These are phyloP conservation scores for Trichonephila clavipes DNA, from an alignment of 1,140 invertebrate species.

Conservation along the genomic window DNA sequence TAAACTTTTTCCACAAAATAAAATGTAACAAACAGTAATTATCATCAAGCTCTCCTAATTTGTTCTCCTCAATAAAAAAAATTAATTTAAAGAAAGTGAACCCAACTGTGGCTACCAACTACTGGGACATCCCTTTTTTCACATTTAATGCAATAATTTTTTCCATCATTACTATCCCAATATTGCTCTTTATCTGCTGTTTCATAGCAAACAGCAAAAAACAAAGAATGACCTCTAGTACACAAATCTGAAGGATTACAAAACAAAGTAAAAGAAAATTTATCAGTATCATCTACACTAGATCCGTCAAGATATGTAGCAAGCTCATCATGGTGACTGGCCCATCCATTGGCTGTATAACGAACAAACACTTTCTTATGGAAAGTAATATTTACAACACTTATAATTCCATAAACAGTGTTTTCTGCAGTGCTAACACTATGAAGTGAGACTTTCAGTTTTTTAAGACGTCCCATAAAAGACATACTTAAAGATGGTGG, in stretches of 20 bases:
- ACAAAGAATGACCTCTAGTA: constrained; percentile 86
- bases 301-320: constrained; percentile 92
- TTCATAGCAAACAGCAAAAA: constrained; percentile 91
- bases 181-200: constrained; percentile 87
- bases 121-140: constrained; percentile 63
- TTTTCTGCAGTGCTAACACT: constrained; percentile 77
- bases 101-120: constrained; percentile 70
- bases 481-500: constrained; percentile 66
- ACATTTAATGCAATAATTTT: constrained; percentile 85
- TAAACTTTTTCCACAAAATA: not conserved
- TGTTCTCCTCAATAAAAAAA: not conserved
- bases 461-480: constrained; percentile 58
- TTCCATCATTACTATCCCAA: constrained; percentile 94
- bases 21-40: not conserved
- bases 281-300: constrained; percentile 94
- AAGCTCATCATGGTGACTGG: constrained; percentile 88
- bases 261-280: constrained; percentile 85
- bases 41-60: not conserved
- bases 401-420: constrained; percentile 77
- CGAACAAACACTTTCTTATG: constrained; percentile 93
- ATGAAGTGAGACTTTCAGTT: constrained; percentile 70
- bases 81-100: constrained; percentile 69
- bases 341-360: constrained; percentile 93
- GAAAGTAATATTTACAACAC: constrained; percentile 88
- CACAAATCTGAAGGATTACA: constrained; percentile 73